Evolutionary conservation across 2,113 vertebrate species (phyloP).

Genomic region (Uropsilus gracilis): DNA sequence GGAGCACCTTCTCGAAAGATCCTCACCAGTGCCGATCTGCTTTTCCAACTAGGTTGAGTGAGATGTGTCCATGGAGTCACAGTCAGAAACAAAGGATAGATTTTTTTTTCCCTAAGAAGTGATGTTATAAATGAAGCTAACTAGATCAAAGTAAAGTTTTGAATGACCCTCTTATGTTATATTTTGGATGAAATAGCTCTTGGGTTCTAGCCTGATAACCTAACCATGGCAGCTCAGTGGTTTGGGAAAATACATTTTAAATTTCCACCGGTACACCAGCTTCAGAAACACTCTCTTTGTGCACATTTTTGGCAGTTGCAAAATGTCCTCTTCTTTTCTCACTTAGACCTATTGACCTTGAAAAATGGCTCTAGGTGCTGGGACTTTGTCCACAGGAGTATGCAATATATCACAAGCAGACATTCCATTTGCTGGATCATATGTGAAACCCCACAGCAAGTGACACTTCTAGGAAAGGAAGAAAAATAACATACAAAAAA

Average conservation of each 20-base stretch:
- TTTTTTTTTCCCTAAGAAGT: not conserved
- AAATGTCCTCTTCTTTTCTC: not conserved
- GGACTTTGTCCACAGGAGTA: not conserved
- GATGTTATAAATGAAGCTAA: not conserved
- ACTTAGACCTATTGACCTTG: not conserved
- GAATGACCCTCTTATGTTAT: not conserved
- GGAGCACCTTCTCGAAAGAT: not conserved
- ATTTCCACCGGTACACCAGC: not conserved
- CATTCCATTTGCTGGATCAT: not conserved
- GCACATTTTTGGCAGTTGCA: not conserved
- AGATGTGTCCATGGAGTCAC: not conserved
- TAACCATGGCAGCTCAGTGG: not conserved
- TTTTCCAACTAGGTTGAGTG: not conserved
- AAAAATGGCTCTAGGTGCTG: not conserved
- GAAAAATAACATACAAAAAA: not conserved
- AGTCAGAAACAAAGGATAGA: not conserved
- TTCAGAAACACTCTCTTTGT: constrained; percentile 13
- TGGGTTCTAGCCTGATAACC: not conserved
- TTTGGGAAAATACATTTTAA: constrained; percentile 43
- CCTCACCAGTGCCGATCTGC: not conserved
- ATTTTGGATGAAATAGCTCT: not conserved
- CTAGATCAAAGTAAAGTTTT: not conserved
- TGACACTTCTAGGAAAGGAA: not conserved
- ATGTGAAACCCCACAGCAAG: not conserved
- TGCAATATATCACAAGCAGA: not conserved